Base-by-base conservation (phyloP, 2,888 invertebrate genomes). In the Hartigia nigra region DNA sequence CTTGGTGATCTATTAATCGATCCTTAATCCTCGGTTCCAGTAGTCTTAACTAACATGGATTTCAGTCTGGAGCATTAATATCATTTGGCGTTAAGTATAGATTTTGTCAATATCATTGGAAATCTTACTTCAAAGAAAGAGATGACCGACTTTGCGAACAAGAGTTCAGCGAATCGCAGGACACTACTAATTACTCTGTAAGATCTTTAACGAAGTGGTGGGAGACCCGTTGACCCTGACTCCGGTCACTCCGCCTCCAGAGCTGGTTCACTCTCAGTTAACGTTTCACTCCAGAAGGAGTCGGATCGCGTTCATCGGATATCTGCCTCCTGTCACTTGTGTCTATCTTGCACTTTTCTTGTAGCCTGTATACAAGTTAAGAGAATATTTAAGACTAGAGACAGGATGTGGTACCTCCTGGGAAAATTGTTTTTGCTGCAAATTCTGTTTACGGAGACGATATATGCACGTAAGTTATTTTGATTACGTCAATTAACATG, bases 161-260 rank as follows among this genome's bases (percentile, higher is more conserved):
- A 55, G 55, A 55, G 55, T 55, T 55, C 23, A 55, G 55, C 55
- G 23, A 55, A 55, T 55, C 55, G 23, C 23, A 5, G 55, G 2
- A 55, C 55, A 23, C 55, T 55, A 23, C 55, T 55, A 55, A 55
- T 55, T 55, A 23, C 69, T 69, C 4, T 69, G 9, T 12, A 12
- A 34, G 34, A 72, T 72, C 72, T 32, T 72, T 32, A 5, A 34
- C 72, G 9, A 72, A 72, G 31, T 86, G 82, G 87, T 87, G 89
- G 91, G 89, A 86, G 88, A 77, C 69, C 81, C 82, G 91, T 88
- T 88, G 88, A 88, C 91, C 90, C 86, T 91, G 91, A 83, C 80
- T 84, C 74, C 78, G 82, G 84, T 83, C 80, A 72, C 72, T 34
- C 31, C 23, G 55, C 23, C 72, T 14, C 72, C n/a, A 31, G 12